Evolutionary conservation across 2,888 invertebrate species (phyloP), one percentile per base, ranked within the genome.

Genomic region (Lamellibrachia columna): DNA sequence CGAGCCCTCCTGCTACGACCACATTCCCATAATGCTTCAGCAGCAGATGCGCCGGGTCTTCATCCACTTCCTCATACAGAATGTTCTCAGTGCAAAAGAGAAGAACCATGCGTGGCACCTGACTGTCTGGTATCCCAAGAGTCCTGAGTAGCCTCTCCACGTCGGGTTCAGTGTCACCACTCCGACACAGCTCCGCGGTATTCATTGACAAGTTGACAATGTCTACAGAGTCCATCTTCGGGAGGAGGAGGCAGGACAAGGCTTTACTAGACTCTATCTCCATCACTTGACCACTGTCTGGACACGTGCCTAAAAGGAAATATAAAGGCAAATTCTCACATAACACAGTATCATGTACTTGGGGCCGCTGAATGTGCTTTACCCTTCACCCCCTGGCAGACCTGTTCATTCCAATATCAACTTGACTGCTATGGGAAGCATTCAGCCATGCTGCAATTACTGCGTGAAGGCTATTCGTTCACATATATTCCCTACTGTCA

Each of bases 1-100:
- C 92, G 15, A 91, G 91, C 7, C 93, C 94, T 1, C 94, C 94
- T 7, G 94, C 94, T 40, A 94, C 91, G 22, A 94, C 93, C 2
- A 92, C 92, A 3, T 93, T 92, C 22, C 92, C 91, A 91, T 93
- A 93, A 53, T 92, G 92, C 92, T 92, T 58, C 58, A 93, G 90
- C 52, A 93, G 90, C 60, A 75, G 60, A n/a, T 90, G 52, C 1
- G 90, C 92, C 3, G 93, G n/a, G 53, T 92, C 60, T 4, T 90
- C 40, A n/a, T 91, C 40, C 40, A 40, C 90, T 28, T 90, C 75
- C n/a, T 75, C 58, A n/a, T 91, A 92, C 90, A 75, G 22, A 15
- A 91, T 52, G 22, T 91, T 90, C 90, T 93, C 92, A 6, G 92
- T 91, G 55, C 90, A 60, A 22, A 93, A 93, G 8, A 93, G 55